Base-by-base conservation (phyloP, 2,888 invertebrate genomes). In the Coelopa pilipes region DNA sequence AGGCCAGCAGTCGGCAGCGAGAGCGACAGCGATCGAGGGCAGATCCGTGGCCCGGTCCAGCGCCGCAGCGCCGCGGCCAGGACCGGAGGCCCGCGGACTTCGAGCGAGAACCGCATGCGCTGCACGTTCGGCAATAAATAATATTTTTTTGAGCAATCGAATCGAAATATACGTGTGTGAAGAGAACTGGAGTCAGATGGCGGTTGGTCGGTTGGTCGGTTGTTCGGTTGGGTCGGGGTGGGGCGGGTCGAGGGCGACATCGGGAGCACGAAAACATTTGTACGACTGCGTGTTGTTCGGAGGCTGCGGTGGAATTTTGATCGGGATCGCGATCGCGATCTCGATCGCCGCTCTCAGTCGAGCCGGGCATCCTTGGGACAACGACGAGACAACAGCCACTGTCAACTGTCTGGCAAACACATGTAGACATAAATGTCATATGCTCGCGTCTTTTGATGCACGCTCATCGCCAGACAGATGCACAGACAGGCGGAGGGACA, bases 361-460 rank as follows among this genome's bases (percentile, higher is more conserved):
- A 13, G 19, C 19, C 15, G 15, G 1, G 70, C 60, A 70, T 70
- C 72, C 72, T 74, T 76, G 76, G 72, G 72, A 75, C 34, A 73
- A 59, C 65, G 57, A 59, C 47, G 69, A 73, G 59, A 50, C 49
- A 71, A 50, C 55, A 71, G 46, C 50, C 53, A 57, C 55, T 85
- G 85, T 85, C 84, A 84, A 85, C 84, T 82, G 85, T 83, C 84
- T 80, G 83, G 80, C 81, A 82, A 86, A 86, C 86, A 86, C 84
- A 86, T 86, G 85, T 85, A 84, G 84, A 86, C 86, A 86, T 84
- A 84, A 84, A 84, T 82, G 84, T 83, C 81, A 82, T 79, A 79
- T 80, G 76, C 76, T 76, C 75, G 47, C 15, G 9, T 59, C 15
- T 60, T 70, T 50, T 70, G 70, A 70, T 53, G 62, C 62, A 53